phyloP scores from a whole-genome alignment of 2,888 invertebrate species.

The Sarcophaga rosellei region DNA sequence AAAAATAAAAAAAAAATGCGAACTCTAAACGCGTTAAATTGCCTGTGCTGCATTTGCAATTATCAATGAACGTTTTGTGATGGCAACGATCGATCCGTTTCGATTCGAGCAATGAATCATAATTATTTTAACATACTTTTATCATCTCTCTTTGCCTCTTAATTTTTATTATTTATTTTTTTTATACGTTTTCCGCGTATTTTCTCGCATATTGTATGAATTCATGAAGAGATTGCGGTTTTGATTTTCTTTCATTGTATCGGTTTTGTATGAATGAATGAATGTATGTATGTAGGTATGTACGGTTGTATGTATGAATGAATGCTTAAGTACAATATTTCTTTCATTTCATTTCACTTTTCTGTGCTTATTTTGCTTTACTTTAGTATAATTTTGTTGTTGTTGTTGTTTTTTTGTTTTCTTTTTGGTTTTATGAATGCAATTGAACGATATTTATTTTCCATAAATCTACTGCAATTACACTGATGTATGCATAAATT shows the following conservation, averaged over 20 bases:
- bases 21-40: constrained; percentile 29
- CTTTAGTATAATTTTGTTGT: constrained; percentile 5
- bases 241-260: background rate
- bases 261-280: constrained; percentile 25
- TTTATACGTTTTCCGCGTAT: background rate
- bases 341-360: constrained; percentile 41
- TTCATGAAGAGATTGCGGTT: background rate
- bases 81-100: constrained; percentile 20
- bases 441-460: constrained; percentile 47
- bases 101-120: constrained; percentile 56
- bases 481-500: constrained; percentile 59
- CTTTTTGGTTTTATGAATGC: constrained; percentile 29
- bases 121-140: constrained; percentile 53
- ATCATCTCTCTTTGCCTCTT: background rate
- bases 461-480: constrained; percentile 51
- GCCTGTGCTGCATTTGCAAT: constrained; percentile 39
- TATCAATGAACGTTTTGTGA: constrained; percentile 19
- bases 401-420: background rate
- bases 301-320: constrained; percentile 31
- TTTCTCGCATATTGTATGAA: background rate
- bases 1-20: too few species aligned
- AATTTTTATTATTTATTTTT: background rate
- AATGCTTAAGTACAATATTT: background rate
- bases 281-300: background rate
- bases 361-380: too few species aligned